Evolutionary conservation across 2,888 invertebrate genomes (phyloP), one percentile per base, ranked within the genome.

Genomic region (Magallana nippona): DNA sequence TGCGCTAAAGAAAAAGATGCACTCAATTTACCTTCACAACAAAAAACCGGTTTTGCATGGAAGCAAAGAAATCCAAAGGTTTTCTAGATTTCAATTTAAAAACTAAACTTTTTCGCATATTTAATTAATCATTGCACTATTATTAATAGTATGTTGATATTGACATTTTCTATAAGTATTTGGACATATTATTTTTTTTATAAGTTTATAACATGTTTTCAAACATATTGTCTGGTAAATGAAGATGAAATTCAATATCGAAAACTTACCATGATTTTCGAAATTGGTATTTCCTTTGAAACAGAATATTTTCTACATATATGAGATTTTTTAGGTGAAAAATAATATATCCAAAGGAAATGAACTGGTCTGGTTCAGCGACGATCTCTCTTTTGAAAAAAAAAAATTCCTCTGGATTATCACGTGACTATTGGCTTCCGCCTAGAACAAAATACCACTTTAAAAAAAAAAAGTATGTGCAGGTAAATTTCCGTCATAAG

Each of bases 401-500:
- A 19, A 62, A 63, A 63, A 63, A 63, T 11, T 22, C 27, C 27
- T 13, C 13, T 3, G 5, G 19, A 13, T 27, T 27, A 32, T 32
- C 71, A 71, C 71, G 71, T 71, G 71, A 71, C 15, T 27, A 13
- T 44, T 13, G 63, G 11, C 71, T 22, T 13, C 71, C 60, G 11
- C n/a, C 8, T 17, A 60, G 8, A 17, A 60, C 60, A 60, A 19
- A 60, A 10, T 19, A n/a, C n/a, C 60, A n/a, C 13, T 19, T 19
- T 15, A 8, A 27, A 63, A 71, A 63, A 71, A 71, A 27, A 22
- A 63, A 11, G 32, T 32, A 71, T 15, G 32, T 60, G n/a, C n/a
- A 19, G 71, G 71, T 71, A 71, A 71, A 3, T 71, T 71, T 71
- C 71, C 71, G n/a, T n/a, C n/a, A n/a, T n/a, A n/a, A n/a, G n/a